Conservation (phyloP, 2,113 vertebrate species). For the Entomyzon cyanotis region DNA sequence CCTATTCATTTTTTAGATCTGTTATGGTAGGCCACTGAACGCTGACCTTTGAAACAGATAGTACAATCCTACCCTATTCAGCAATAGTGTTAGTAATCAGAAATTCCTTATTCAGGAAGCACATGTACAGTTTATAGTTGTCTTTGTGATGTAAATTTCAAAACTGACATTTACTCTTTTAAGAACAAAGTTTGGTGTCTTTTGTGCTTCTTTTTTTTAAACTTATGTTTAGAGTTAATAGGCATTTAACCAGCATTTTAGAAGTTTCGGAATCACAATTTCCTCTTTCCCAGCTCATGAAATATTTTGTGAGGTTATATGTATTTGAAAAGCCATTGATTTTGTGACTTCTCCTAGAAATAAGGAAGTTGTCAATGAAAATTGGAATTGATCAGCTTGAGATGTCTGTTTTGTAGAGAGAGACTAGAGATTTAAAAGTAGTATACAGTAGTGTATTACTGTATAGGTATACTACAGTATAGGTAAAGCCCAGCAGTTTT, state of each 20-base stretch:
- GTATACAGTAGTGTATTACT: not conserved
- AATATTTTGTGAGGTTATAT: not conserved
- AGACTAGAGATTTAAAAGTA: not conserved
- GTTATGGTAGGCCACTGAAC: not conserved
- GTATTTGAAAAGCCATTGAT: not conserved
- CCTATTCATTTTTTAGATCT: not conserved
- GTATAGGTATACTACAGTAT: no score
- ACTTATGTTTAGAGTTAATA: not conserved
- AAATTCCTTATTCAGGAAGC: not conserved
- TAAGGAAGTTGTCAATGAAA: not conserved
- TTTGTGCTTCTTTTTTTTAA: not conserved
- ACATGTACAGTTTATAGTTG: not conserved
- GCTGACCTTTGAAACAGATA: not conserved
- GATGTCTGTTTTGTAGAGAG: not conserved
- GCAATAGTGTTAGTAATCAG: not conserved
- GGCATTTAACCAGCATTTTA: not conserved
- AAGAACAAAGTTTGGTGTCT: not conserved
- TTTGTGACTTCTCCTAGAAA: not conserved
- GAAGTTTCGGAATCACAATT: not conserved
- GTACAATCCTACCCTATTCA: not conserved
- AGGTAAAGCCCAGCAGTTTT: not conserved
- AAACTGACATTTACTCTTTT: not conserved
- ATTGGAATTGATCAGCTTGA: not conserved
- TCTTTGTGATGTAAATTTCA: not conserved
- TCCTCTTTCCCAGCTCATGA: not conserved